A percentile compares a stretch with the other conserved stretches of the same genome.
These are phyloP conservation scores for Caenorhabditis sp. DNA, from an alignment of 2,888 invertebrate species.

Conservation along the genomic window DNA sequence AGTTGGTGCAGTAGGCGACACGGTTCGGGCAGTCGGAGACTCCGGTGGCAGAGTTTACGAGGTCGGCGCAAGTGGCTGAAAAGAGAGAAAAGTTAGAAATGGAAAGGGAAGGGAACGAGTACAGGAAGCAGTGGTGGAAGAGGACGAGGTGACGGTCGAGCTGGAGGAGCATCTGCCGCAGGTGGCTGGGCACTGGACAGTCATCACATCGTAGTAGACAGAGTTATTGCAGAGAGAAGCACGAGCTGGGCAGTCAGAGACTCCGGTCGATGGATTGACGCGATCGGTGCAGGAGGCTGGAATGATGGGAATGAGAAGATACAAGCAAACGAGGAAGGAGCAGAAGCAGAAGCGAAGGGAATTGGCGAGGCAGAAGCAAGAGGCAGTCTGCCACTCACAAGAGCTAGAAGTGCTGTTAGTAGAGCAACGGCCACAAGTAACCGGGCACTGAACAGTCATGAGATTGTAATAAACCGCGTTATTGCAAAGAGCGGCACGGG, in stretches of 20 bases:
- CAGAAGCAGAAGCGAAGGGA: slow-evolving; percentile 14
- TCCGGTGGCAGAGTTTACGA: slow-evolving; percentile 52
- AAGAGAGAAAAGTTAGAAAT: background rate
- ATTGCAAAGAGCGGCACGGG: slow-evolving; percentile 48
- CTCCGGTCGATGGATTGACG: slow-evolving; percentile 53
- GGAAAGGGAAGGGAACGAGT: background rate
- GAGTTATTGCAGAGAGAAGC: slow-evolving; percentile 56
- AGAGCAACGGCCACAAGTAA: slow-evolving; percentile 43
- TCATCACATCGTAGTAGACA: slow-evolving; percentile 55
- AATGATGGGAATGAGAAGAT: slow-evolving; percentile 1
- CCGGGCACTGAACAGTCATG: slow-evolving; percentile 54
- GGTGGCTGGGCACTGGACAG: slow-evolving; percentile 49
- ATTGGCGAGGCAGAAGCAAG: background rate
- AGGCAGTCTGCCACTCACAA: slow-evolving; percentile 30
- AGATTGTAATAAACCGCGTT: slow-evolving; percentile 48
- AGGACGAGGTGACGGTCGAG: slow-evolving; percentile 28
- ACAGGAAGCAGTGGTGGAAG: slow-evolving; percentile 29
- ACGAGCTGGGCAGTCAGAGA: slow-evolving; percentile 47
- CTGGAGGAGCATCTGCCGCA: slow-evolving; percentile 51
- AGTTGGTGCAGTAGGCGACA: slow-evolving; percentile 43
- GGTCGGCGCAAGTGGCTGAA: slow-evolving; percentile 53
- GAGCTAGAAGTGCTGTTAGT: slow-evolving; percentile 23
- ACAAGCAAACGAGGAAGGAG: slow-evolving; percentile 1
- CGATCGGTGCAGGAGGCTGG: slow-evolving; percentile 47
- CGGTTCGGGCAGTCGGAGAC: slow-evolving; percentile 58